Evolutionary conservation across 2,888 invertebrate genomes (phyloP), one percentile per base, ranked within the genome.

Genomic region (Epinotia demarniana): DNA sequence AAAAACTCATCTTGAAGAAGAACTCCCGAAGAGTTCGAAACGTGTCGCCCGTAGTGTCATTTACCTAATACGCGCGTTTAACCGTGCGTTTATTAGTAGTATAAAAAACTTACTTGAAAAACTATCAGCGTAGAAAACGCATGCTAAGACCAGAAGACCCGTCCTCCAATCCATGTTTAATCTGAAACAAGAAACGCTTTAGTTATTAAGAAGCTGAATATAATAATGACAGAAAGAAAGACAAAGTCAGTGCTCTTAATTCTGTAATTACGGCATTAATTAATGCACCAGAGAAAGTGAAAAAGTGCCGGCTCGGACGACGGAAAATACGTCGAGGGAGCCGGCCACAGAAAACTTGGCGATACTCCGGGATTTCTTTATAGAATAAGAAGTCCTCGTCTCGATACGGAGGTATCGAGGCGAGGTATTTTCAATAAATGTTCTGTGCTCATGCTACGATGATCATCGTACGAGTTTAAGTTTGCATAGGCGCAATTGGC

Each of bases 151-250:
- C 76, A 91, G 79, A 61, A 92, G 79, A 75, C 85, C 85, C 72
- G 89, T 88, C 76, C 86, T 85, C 94, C 94, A 94, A 84, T 91
- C 93, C 92, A 93, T 94, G 78, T 77, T 88, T 74, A 80, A 86
- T 83, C 93, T 94, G 91, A 78, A 81, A 81, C 70, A 62, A 60
- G 23, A 18, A 70, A 60, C 57, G 16, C 4, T 58, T 43, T 68
- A n/a, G 16, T 57, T 68, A 68, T 53, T 53, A 53, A 53, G 53
- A 1, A 13, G n/a, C 53, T 53, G n/a, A 53, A n/a, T n/a, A 53
- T 5, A 53, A 49, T 49, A 13, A 2, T n/a, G 53, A 33, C n/a
- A 33, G n/a, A 61, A 61, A 3, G 60, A 61, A 61, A 16, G 19
- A 43, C 6, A 63, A 43, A 60, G 23, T n/a, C 61, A 46, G 49